Evolutionary conservation across 2,797 vertebrate genomes (phyloP).

Genomic region (Ctenopoma kingsleyae): DNA sequence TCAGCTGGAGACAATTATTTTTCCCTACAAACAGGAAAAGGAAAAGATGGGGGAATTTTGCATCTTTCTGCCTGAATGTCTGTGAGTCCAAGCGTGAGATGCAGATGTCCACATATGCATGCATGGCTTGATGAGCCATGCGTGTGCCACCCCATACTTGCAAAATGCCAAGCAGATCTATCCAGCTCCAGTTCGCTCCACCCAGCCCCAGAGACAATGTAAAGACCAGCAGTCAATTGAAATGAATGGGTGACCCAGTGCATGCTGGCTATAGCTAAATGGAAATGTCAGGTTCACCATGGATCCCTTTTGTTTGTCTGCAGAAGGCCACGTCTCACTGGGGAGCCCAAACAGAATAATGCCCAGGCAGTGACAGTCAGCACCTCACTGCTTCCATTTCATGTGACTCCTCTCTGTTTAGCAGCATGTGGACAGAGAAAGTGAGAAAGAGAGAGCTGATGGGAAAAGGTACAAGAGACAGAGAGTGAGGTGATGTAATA

Average conservation of each 20-base stretch:
- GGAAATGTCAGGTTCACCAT: constrained; percentile 80
- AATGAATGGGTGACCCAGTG: constrained; percentile 68
- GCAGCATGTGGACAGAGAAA: constrained; percentile 14
- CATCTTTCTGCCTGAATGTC: background rate
- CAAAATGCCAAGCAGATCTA: constrained; percentile 56
- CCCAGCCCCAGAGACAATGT: constrained; percentile 41
- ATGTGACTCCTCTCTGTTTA: constrained; percentile 45
- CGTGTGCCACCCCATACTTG: constrained; percentile 36
- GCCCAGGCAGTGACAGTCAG: constrained; percentile 55
- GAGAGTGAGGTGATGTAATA: constrained; percentile 21
- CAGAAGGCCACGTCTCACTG: constrained; percentile 54
- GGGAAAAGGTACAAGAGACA: constrained; percentile 11
- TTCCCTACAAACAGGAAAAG: constrained; percentile 6
- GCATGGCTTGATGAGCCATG: constrained; percentile 5
- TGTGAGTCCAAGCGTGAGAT: constrained; percentile 11
- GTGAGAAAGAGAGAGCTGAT: constrained; percentile 9
- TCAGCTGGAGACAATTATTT: constrained; percentile 19
- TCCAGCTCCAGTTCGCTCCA: background rate
- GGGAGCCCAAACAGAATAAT: constrained; percentile 68
- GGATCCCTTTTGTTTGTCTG: constrained; percentile 79
- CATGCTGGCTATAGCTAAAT: constrained; percentile 73
- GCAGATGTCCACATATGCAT: constrained; percentile 4
- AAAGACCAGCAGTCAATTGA: constrained; percentile 75
- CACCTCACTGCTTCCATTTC: constrained; percentile 58
- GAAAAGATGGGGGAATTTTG: constrained; percentile 18